Conservation (phyloP, 1,140 invertebrate genomes). For the Orchesella cincta region DNA sequence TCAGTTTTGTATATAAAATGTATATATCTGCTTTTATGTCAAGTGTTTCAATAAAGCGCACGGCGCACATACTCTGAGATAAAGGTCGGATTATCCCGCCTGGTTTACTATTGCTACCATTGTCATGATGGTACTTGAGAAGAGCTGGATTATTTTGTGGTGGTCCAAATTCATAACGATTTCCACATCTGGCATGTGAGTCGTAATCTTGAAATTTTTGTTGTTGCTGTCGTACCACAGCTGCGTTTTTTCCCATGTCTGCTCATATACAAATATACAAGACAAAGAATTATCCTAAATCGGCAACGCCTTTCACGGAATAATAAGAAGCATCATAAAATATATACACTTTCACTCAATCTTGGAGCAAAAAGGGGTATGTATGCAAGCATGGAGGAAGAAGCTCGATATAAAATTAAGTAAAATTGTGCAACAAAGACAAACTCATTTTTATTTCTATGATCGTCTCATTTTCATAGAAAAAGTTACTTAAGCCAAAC, state of each 20-base stretch:
- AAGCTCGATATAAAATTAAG: neutral
- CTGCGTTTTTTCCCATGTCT: conserved; percentile 24
- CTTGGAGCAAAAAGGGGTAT: neutral
- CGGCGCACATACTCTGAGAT: neutral
- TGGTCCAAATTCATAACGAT: conserved; percentile 46
- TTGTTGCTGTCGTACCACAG: conserved; percentile 25
- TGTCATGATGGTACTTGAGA: conserved; percentile 13
- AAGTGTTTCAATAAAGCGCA: neutral
- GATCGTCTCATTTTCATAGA: neutral
- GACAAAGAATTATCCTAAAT: neutral
- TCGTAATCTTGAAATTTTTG: conserved; percentile 43
- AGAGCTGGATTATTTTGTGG: neutral
- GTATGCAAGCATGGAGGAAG: neutral
- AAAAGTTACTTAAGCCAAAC: neutral
- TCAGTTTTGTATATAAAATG: too few relatives aligned
- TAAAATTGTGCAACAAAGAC: neutral
- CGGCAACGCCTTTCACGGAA: neutral
- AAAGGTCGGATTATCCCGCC: neutral
- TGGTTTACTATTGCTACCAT: neutral
- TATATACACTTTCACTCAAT: neutral
- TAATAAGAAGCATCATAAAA: neutral
- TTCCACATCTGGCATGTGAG: conserved; percentile 35
- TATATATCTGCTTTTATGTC: too few relatives aligned
- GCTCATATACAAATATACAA: too few relatives aligned
- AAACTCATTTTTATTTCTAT: neutral